Base-by-base conservation (phyloP, 2,797 vertebrate genomes). In the Sorex maritimensis region DNA sequence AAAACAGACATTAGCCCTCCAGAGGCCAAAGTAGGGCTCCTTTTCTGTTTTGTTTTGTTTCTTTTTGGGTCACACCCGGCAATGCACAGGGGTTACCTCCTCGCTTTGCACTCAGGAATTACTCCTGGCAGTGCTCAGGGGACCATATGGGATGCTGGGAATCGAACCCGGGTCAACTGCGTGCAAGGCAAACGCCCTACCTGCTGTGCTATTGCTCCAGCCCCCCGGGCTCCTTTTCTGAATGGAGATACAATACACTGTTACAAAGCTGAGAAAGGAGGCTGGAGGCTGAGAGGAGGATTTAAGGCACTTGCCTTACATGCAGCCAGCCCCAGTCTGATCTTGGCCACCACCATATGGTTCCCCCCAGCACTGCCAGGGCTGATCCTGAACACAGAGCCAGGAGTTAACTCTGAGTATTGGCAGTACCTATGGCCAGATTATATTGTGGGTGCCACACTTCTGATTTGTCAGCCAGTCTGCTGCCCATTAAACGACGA, bases 391-490 rank as follows among this genome's bases (percentile, higher is more conserved):
- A 55, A 55, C 52, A 55, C 52, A 10, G 19, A 28, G 41, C 72
- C 93, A 24, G 58, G 80, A 46, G 11, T 68, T 15, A 86, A 58
- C 79, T 92, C 73, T 78, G 38, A 77, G 34, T 80, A 75, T 74
- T 58, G 1, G 2, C 44, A 10, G 84, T 63, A 79, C 46, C 41
- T 73, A 88, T 85, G 46, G 78, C 63, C 63, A 81, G 67, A 73
- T 14, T 86, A 17, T 26, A 81, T 74, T 23, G 49, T 72, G 82
- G 24, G 58, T 10, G 7, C 2, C 38, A 49, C 7, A 23, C 58
- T 79, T 78, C 68, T 80, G 82, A 82, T 81, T 41, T 72, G 90
- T 89, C 71, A 44, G 52, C 23, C 65, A 80, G 23, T 14, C 30
- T 28, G 81, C 21, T 85, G 90, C 21, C 73, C 73, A 44, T 21